Evolutionary conservation across 2,113 vertebrate genomes (phyloP).

Genomic region (Pterocles gutturalis): DNA sequence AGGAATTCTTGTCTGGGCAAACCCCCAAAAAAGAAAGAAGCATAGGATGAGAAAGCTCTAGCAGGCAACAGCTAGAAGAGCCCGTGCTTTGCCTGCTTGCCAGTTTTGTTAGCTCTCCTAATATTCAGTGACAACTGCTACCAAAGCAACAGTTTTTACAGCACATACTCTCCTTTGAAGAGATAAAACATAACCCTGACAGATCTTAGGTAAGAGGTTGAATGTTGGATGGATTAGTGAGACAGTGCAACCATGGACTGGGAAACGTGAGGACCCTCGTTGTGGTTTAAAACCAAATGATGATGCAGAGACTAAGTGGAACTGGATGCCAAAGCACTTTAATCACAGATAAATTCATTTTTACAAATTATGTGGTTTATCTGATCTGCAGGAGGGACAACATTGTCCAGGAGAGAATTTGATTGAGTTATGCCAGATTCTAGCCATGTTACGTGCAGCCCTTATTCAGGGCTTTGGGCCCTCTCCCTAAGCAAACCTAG

Average conservation of each 20-base stretch:
- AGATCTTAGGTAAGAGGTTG: not conserved
- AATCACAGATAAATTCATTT: not conserved
- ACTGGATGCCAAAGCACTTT: not conserved
- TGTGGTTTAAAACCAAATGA: not conserved
- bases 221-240: not conserved
- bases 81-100: not conserved
- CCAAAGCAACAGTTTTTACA: not conserved
- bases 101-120: not conserved
- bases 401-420: not conserved
- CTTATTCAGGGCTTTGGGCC: not conserved
- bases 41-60: not conserved
- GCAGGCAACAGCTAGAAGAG: not conserved
- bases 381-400: not conserved
- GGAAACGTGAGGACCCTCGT: not conserved
- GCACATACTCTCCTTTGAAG: rapidly evolving
- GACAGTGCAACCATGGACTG: not conserved
- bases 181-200: not conserved
- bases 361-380: not conserved
- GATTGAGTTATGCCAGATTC: not conserved
- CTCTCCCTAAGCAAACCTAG: not conserved
- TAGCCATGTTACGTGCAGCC: not conserved
- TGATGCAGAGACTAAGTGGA: not conserved
- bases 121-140: not conserved
- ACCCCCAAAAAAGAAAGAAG: not conserved
- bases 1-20: not conserved